phyloP scores from a whole-genome alignment of 2,113 vertebrate species.

The Scomber japonicus region DNA sequence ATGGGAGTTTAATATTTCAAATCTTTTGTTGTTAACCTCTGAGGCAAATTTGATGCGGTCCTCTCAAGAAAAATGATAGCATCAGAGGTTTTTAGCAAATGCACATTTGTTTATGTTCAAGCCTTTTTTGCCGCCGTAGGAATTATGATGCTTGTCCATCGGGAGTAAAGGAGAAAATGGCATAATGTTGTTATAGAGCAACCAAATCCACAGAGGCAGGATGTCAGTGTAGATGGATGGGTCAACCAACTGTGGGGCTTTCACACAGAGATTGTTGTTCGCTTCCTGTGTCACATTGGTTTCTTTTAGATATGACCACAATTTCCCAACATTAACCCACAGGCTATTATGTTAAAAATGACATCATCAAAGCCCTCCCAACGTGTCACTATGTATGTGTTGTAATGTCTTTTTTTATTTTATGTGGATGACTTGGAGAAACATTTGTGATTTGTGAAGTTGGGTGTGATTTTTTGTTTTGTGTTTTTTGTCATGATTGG shows the following conservation, averaged over 20 bases:
- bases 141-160: not conserved
- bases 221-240: no score
- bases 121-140: not conserved
- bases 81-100: constrained; percentile 7
- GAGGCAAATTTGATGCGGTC: constrained; percentile 23
- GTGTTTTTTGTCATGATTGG: no score
- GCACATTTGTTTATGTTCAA: not conserved
- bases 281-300: no score
- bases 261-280: no score
- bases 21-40: constrained; percentile 13
- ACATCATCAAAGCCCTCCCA: not conserved
- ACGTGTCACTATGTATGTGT: not conserved
- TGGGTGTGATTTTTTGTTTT: no score
- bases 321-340: no score
- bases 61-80: constrained; percentile 27
- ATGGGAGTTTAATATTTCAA: constrained; percentile 43
- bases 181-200: not conserved
- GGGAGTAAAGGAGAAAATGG: not conserved
- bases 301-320: no score
- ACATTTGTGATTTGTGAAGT: no score
- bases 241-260: not conserved
- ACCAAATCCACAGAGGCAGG: no score
- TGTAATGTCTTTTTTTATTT: no score
- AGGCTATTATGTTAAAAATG: no score
- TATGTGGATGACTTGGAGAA: no score